phyloP scores from a whole-genome alignment of 2,797 vertebrate species.

The Anguilla anguilla region DNA sequence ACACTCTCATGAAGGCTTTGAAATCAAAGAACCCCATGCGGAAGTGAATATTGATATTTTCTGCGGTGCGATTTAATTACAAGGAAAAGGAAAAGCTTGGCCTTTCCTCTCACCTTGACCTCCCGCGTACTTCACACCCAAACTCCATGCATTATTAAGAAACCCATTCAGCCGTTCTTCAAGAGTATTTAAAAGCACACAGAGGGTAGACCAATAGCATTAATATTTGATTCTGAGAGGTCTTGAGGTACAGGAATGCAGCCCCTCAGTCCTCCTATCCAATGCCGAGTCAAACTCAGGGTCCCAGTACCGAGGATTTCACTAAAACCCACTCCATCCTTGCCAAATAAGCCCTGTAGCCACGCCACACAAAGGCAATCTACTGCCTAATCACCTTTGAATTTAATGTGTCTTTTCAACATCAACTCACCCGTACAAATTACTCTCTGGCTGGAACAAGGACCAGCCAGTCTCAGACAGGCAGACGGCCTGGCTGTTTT shows the following conservation, averaged over 20 bases:
- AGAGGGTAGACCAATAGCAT: constrained; percentile 23
- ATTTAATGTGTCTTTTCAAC: not conserved
- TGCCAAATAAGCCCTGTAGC: not conserved
- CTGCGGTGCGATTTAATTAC: not conserved
- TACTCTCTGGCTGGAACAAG: not conserved
- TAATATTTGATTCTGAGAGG: constrained; percentile 30
- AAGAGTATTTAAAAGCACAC: constrained; percentile 20
- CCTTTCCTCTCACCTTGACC: constrained; percentile 13
- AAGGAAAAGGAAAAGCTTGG: not conserved
- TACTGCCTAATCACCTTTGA: not conserved
- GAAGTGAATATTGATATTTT: constrained; percentile 5
- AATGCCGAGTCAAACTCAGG: not conserved
- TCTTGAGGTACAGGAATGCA: not conserved
- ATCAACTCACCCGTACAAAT: not conserved
- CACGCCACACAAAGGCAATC: not conserved
- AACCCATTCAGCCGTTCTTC: not conserved
- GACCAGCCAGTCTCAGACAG: not conserved
- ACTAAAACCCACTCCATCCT: not conserved
- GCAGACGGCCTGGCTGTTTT: not conserved
- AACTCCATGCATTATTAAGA: constrained; percentile 19
- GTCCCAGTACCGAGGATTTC: not conserved
- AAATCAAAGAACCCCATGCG: not conserved
- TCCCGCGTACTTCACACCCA: constrained; percentile 19
- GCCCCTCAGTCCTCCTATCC: not conserved
- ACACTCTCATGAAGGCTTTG: not conserved